phyloP scores from a whole-genome alignment of 2,797 vertebrate genomes.

The Perodicticus potto region DNA sequence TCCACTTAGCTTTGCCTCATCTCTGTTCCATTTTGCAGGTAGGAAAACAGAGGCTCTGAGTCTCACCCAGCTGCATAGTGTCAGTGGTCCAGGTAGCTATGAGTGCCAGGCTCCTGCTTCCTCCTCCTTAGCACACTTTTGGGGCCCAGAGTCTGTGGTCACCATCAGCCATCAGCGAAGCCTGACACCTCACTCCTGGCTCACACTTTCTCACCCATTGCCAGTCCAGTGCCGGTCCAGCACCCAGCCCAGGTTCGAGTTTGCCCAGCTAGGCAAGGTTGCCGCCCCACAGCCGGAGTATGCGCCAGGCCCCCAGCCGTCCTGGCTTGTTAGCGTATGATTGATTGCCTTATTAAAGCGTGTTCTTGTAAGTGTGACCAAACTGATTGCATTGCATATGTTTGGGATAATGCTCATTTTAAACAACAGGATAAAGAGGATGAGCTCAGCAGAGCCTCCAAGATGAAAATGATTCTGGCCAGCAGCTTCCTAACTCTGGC shows the following conservation, averaged over 20 bases:
- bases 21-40: conserved; percentile 50
- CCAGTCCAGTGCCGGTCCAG: no score
- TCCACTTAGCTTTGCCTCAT: background rate
- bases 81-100: background rate
- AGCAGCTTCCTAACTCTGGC: conserved; percentile 85
- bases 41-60: background rate
- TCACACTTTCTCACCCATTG: background rate
- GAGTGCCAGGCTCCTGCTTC: background rate
- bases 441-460: conserved; percentile 84
- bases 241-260: background rate
- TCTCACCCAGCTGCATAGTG: background rate
- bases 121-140: background rate
- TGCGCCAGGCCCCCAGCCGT: conserved; percentile 61
- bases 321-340: conserved; percentile 91
- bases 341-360: conserved; percentile 99
- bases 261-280: conserved; percentile 12
- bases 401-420: conserved; percentile 99
- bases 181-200: background rate
- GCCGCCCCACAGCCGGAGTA: conserved; percentile 59
- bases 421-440: conserved; percentile 92
- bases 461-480: conserved; percentile 87
- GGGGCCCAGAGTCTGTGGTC: background rate
- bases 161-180: background rate
- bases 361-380: conserved; percentile 99
- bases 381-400: conserved; percentile 99